Percentiles rank a stretch among this genome's conserved stretches.
Conservation (phyloP, 2,113 vertebrate species). For the Hassar affinis region DNA sequence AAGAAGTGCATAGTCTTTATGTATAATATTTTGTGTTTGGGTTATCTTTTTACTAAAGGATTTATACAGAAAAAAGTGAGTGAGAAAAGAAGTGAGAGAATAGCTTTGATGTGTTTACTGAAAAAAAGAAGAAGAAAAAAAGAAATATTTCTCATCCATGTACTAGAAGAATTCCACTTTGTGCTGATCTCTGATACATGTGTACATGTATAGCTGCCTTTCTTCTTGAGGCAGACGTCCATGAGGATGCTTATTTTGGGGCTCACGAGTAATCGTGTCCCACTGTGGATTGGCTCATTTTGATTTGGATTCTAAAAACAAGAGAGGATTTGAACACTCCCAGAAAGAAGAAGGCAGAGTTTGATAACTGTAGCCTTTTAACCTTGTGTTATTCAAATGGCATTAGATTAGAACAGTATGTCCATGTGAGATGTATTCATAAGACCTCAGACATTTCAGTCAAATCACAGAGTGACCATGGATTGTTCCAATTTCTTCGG, state of each 20-base stretch:
- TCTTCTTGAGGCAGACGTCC: neutral
- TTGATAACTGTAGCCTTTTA: conserved; percentile 13
- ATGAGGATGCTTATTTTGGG: conserved; percentile 36
- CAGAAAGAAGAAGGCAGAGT: neutral
- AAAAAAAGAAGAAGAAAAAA: no score
- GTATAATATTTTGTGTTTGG: neutral
- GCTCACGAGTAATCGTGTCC: conserved; percentile 16
- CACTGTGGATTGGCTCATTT: conserved; percentile 13
- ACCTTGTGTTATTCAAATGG: neutral
- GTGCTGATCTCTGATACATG: neutral
- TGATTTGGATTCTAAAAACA: conserved; percentile 31
- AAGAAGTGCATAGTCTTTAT: neutral
- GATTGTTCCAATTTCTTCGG: neutral
- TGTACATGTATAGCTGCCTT: neutral
- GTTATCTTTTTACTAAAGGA: neutral
- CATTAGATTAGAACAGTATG: neutral
- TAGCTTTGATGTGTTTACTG: no score
- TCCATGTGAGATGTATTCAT: neutral
- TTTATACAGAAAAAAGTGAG: neutral
- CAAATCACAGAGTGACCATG: neutral
- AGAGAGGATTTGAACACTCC: conserved; percentile 36
- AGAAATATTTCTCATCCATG: neutral
- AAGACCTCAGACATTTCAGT: neutral
- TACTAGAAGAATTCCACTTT: neutral
- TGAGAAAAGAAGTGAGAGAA: neutral